These are phyloP conservation scores for Falco punctatus DNA, from an alignment of 2,113 vertebrate genomes.

Conservation along the genomic window DNA sequence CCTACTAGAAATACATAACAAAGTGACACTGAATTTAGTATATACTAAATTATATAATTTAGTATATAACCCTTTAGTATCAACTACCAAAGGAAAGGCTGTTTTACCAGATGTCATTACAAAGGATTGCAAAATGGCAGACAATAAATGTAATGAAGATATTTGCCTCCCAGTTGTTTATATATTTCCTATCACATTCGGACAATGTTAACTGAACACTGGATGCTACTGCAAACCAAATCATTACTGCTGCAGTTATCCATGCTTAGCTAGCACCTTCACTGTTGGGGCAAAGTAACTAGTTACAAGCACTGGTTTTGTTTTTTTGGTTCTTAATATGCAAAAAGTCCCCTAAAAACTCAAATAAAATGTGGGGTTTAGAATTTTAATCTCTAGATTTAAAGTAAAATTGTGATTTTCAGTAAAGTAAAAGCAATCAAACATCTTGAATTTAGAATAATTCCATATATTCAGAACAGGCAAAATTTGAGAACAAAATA, in stretches of 20 bases:
- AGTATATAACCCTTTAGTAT: not conserved
- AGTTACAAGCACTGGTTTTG: not conserved
- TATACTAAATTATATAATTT: not conserved
- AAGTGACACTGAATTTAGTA: not conserved
- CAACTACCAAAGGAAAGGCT: not conserved
- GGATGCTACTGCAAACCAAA: not conserved
- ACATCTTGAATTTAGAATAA: not conserved
- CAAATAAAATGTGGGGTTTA: not conserved
- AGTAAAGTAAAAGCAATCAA: not conserved
- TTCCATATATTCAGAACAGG: not conserved
- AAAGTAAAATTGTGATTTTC: not conserved
- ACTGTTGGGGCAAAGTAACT: not conserved
- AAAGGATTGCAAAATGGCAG: not conserved
- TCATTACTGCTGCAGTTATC: not conserved
- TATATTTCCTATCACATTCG: not conserved
- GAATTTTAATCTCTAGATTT: not conserved
- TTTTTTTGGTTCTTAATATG: not conserved
- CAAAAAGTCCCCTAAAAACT: not conserved
- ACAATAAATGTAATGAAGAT: not conserved
- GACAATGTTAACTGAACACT: not conserved
- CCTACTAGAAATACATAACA: not conserved
- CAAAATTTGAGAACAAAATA: not conserved
- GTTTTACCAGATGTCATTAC: not conserved
- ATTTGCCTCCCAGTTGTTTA: not conserved
- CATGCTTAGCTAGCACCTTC: not conserved